Conservation (phyloP, 2,888 invertebrate species). For the Drosophila ustulata region DNA sequence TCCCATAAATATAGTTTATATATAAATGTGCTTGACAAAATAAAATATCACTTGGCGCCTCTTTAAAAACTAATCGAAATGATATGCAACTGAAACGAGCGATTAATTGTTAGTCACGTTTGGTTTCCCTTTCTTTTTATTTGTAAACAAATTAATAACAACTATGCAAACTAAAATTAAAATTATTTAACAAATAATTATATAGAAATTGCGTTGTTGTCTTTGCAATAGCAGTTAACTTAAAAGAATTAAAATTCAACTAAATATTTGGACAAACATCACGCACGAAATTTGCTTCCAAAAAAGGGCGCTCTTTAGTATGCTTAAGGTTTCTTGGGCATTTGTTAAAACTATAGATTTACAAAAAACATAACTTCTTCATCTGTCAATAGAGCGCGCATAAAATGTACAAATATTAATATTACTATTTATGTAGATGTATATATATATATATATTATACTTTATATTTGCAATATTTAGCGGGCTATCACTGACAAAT, state of each 20-base stretch:
- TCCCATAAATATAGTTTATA: constrained; percentile 23
- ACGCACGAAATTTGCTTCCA: constrained; percentile 57
- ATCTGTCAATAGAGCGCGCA: constrained; percentile 46
- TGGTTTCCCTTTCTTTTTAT: constrained; percentile 44
- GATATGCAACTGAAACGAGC: constrained; percentile 15
- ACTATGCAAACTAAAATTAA: constrained; percentile 67
- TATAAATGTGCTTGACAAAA: constrained; percentile 23
- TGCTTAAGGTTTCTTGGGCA: constrained; percentile 51
- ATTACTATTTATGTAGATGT: constrained; percentile 39
- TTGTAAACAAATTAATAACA: constrained; percentile 73
- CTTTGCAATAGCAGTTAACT: constrained; percentile 23
- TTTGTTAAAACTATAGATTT: constrained; percentile 32
- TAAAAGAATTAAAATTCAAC: constrained; percentile 56
- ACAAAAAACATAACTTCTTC: constrained; percentile 47
- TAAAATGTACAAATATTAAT: constrained; percentile 69
- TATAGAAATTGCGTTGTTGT: constrained; percentile 42
- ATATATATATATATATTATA: constrained; percentile 13
- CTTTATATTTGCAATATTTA: constrained; percentile 51
- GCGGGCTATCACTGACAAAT: constrained; percentile 72
- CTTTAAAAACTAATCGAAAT: constrained; percentile 21
- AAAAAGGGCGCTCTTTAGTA: constrained; percentile 59
- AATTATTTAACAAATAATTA: constrained; percentile 78
- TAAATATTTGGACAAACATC: constrained; percentile 77
- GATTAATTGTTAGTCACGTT: constrained; percentile 40
- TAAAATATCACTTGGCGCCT: constrained; percentile 54